Conservation (phyloP, 2,113 vertebrate species). For the Cottus gobio region DNA sequence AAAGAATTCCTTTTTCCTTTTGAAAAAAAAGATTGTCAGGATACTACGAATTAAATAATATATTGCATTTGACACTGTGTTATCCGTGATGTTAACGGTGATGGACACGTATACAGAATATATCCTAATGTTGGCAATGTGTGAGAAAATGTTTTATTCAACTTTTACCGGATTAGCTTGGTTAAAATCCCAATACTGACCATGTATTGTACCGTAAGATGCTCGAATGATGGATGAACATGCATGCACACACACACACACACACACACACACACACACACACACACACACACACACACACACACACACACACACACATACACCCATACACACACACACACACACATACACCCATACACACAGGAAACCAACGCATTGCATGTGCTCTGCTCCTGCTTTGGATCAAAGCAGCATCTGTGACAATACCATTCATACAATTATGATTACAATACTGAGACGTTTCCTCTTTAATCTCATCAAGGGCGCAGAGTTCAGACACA, state of each 20-base stretch:
- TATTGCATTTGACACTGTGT: not conserved
- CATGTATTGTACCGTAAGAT: not conserved
- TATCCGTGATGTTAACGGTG: not conserved
- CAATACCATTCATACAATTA: slow-evolving; percentile 53
- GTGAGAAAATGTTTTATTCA: not conserved
- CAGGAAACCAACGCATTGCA: too few relatives aligned
- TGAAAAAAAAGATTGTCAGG: not conserved
- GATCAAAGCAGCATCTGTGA: slow-evolving; percentile 45
- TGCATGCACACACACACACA: slow-evolving; percentile 2
- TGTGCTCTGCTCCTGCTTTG: slow-evolving; percentile 33
- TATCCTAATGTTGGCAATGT: not conserved
- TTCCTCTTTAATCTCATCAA: slow-evolving; percentile 76
- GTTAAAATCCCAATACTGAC: not conserved
- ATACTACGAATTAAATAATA: not conserved
- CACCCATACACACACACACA: too few relatives aligned
- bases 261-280: not conserved
- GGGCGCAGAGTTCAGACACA: slow-evolving; percentile 43
- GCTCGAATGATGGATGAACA: not conserved
- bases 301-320: not conserved
- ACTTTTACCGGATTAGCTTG: not conserved
- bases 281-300: not conserved
- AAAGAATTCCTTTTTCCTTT: not conserved
- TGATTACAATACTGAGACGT: slow-evolving; percentile 60
- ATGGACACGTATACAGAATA: not conserved
- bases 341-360: too few relatives aligned